Evolutionary conservation across 2,888 invertebrate species (phyloP), one percentile per base, ranked within the genome.

Genomic region (Acheta domesticus): DNA sequence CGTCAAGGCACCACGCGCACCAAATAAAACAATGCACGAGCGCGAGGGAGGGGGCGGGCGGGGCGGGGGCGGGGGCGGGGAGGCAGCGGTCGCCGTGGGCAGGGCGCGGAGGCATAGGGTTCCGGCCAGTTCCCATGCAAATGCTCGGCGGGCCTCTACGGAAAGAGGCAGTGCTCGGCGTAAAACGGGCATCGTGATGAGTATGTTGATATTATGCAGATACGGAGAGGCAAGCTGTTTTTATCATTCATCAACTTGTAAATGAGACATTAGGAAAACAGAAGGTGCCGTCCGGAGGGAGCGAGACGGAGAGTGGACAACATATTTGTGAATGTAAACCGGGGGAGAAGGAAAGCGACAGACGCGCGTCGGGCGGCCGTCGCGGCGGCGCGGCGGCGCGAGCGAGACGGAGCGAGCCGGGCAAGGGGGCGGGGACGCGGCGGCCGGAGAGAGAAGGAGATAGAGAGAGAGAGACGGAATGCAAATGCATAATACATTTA

Each of bases 231-330:
- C 75, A 49, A 75, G 78, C 49, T 49, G 49, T 49, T 79, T 79
- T 79, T 79, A 79, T 79, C 78, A 79, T 79, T 75, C 78, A 79
- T 79, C 78, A 79, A 79, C 78, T 75, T 79, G 78, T 75, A 79
- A 79, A 79, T 79, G 78, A 79, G 78, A 79, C 78, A 79, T 75
- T 75, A 62, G 62, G 49, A 77, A 77, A 36, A 36, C 50, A 49
- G 62, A 77, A 77, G 49, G 76, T 76, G 49, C n/a, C 48, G 76
- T 36, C 48, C 48, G 20, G 48, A 36, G 23, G 5, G 23, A 75
- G 23, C 21, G 23, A 23, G 23, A 75, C 16, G 14, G 23, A 75
- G 23, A 75, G 75, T n/a, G 21, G 14, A n/a, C 48, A 49, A 19
- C 48, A n/a, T 48, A 48, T 76, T 76, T 76, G 23, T 76, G 76